Base-by-base conservation (phyloP, 92 coral and sea anemone species). In the Palythoa grandis region DNA sequence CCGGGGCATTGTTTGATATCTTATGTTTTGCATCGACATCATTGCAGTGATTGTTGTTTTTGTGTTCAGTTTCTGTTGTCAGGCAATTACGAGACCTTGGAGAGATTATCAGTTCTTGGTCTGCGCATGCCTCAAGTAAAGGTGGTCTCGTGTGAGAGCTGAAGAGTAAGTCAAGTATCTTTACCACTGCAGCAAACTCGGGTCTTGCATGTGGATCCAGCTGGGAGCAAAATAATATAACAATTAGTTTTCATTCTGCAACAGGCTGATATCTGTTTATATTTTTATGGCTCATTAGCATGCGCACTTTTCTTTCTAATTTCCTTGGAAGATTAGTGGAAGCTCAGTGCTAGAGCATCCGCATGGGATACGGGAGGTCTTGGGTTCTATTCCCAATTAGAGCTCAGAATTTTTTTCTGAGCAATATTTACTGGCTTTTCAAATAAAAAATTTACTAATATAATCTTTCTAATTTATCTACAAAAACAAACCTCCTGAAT, bases 161-260 rank as follows among this genome's bases (percentile, higher is more conserved):
- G 19, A 92, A 88, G 76, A 88, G 73, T 40, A 80, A 50, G 19
- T 90, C 95, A 54, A 94, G 76, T 53, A 92, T 95, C 82, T 92
- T 92, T 24, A 89, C 86, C 19, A 93, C 89, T 70, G 91, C 91
- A 14, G 83, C 66, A 68, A 94, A 94, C 20, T 84, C 85, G 14
- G 98, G 98, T 37, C 98, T 89, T 11, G 91, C 63, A 0, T 53
- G 68, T 13, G 98, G 94, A 20, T 91, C 94, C 92, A 94, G 70
- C 93, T 94, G 39, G 23, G 3, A 16, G 38, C 12, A 57, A 60
- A 52, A 35, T 77, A 39, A 5, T 79, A 3, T 74, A 16, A 1
- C 17, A 0, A 40, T 58, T 57, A 65, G 22, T 71, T 7, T 37
- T 22, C 19, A 70, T 17, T 71, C 37, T 70, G 63, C 43, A 17